These are phyloP conservation scores for Xenopus tropicalis DNA, from an alignment of 2,113 vertebrate genomes.

Conservation along the genomic window UCB_Xtro_10.0 CM004450.2:85004501-85005000, in stretches of 20 bases:
- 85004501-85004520: no score
- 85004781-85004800: conserved; percentile 37
- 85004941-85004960: conserved; percentile 43
- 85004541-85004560: no score
- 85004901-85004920: background rate
- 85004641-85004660: background rate
- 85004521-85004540: no score
- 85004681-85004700: background rate
- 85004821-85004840: conserved; percentile 34
- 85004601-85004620: background rate
- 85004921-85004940: conserved; percentile 41
- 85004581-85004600: background rate
- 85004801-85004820: no score
- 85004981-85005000: background rate
- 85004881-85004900: conserved; percentile 1
- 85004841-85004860: conserved; percentile 15
- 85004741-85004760: conserved; percentile 1
- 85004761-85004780: background rate
- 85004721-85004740: background rate
- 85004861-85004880: conserved; percentile 18
- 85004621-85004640: background rate
- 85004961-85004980: conserved; percentile 10
- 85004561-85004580: no score
- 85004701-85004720: background rate
- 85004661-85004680: background rate